Percentiles rank a stretch among this genome's conserved stretches.
Evolutionary conservation across 2,797 vertebrate species (phyloP).

Genomic region (Artibeus lituratus): DNA sequence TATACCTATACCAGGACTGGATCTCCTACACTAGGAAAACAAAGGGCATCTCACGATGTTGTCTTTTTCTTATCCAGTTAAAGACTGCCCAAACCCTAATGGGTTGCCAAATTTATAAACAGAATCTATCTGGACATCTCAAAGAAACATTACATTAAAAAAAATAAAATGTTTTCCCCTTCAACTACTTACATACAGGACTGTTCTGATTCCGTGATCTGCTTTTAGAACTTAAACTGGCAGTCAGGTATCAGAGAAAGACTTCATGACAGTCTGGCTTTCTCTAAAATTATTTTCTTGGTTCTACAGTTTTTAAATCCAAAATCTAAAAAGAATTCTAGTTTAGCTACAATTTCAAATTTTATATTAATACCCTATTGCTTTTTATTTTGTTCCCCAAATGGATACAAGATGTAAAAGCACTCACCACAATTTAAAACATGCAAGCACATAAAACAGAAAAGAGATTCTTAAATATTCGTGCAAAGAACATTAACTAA

Average conservation of each 20-base stretch:
- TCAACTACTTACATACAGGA: not conserved
- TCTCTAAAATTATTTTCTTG: constrained; percentile 23
- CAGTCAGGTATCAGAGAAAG: not conserved
- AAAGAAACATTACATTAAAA: not conserved
- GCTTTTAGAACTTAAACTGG: not conserved
- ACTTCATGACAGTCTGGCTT: not conserved
- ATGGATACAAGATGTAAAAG: constrained; percentile 19
- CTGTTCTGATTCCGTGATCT: not conserved
- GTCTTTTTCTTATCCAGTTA: not conserved
- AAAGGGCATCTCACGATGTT: not conserved
- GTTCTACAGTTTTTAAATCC: not conserved
- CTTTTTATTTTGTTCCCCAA: not conserved
- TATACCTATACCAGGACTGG: not conserved
- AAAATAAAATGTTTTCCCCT: not conserved
- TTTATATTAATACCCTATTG: constrained; percentile 9
- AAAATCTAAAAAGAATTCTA: constrained; percentile 49
- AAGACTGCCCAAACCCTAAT: not conserved
- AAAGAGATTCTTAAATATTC: constrained; percentile 42
- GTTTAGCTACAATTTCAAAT: constrained; percentile 35
- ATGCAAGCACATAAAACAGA: constrained; percentile 17
- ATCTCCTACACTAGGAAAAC: not conserved
- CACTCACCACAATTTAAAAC: constrained; percentile 32
- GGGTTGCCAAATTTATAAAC: not conserved
- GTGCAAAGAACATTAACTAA: constrained; percentile 41
- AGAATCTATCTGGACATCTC: not conserved